These are phyloP conservation scores for Strigamia maritima DNA, from an alignment of 2,888 invertebrate species.

Conservation along the genomic window DNA sequence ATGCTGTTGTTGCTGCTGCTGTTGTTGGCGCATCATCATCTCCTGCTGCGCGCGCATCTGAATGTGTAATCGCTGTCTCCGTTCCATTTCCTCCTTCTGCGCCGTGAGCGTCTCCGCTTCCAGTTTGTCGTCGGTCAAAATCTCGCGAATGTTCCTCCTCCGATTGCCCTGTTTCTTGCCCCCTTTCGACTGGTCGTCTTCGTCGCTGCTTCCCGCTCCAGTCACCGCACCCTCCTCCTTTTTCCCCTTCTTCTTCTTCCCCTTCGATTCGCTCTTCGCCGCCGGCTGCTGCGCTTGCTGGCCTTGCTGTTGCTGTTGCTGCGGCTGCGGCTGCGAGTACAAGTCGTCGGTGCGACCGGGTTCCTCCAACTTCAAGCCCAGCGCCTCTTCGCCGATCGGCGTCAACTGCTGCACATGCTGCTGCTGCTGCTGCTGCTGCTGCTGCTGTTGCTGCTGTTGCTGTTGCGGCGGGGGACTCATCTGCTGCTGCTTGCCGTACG, in stretches of 20 bases:
- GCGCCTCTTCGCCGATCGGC: not conserved
- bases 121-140: conserved; percentile 87
- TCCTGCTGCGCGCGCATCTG: conserved; percentile 49
- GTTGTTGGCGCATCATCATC: conserved; percentile 39
- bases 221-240: conserved; percentile 43
- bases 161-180: conserved; percentile 46
- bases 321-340: not conserved
- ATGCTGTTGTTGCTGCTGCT: conserved; percentile 36
- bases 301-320: not conserved
- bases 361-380: not conserved
- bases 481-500: not conserved
- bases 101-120: conserved; percentile 89
- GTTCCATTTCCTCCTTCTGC: conserved; percentile 86
- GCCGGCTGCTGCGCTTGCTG: not conserved
- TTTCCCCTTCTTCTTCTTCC: conserved; percentile 42
- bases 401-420: not conserved
- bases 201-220: conserved; percentile 43
- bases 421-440: not conserved
- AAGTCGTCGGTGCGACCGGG: not conserved
- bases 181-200: conserved; percentile 44
- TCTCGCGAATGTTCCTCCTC: conserved; percentile 82
- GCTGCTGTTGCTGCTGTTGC: not conserved
- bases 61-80: conserved; percentile 53
- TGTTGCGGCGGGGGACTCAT: not conserved
- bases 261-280: not conserved